phyloP scores from a whole-genome alignment of 2,888 invertebrate genomes.

The Pterostichus niger region DNA sequence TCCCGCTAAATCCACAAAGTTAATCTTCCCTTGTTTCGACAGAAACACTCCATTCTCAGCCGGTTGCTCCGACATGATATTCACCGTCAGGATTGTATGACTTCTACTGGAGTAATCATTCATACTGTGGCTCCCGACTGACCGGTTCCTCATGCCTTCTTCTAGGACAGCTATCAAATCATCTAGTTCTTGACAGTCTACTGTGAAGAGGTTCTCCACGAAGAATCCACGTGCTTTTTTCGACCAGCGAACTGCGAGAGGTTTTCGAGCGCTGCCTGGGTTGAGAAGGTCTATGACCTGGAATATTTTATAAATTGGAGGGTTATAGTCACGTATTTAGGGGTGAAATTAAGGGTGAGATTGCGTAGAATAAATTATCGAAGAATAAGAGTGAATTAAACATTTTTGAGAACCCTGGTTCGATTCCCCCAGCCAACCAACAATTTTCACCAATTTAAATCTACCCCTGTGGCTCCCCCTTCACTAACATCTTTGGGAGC shows the following conservation, averaged over 20 bases:
- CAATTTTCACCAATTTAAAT: too few relatives aligned
- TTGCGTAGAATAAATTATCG: too few relatives aligned
- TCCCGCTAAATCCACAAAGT: conserved; percentile 97
- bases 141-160: conserved; percentile 95
- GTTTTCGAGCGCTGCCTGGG: conserved; percentile 89
- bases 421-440: too few relatives aligned
- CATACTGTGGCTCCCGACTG: conserved; percentile 94
- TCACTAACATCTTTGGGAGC: too few relatives aligned
- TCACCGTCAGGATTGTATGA: conserved; percentile 94
- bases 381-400: too few relatives aligned
- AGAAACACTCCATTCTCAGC: conserved; percentile 91
- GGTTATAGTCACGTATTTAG: too few relatives aligned
- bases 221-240: conserved; percentile 96
- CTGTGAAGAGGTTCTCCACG: conserved; percentile 97
- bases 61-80: conserved; percentile 91
- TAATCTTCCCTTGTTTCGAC: conserved; percentile 95
- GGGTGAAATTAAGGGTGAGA: too few relatives aligned
- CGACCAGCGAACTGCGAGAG: conserved; percentile 95
- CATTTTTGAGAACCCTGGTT: too few relatives aligned
- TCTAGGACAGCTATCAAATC: conserved; percentile 95
- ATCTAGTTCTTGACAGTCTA: conserved; percentile 95
- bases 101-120: conserved; percentile 94
- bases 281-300: conserved; percentile 97
- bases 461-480: too few relatives aligned
- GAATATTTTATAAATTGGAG: background rate